These are phyloP conservation scores for Drosophila yakuba DNA, from an alignment of 1,140 invertebrate genomes.

Conservation along the genomic window DNA sequence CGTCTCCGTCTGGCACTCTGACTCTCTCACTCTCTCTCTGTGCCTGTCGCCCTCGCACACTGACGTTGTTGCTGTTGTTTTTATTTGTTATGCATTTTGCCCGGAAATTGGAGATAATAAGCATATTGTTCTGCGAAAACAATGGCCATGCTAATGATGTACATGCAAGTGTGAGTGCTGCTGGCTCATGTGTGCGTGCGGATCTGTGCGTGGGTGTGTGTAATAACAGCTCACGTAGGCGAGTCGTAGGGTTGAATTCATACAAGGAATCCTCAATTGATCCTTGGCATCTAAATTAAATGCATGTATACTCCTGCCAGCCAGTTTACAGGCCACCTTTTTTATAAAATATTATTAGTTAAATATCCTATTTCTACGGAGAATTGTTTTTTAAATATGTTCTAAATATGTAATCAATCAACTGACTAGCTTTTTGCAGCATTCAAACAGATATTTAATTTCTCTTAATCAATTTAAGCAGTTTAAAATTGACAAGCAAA, in stretches of 20 bases:
- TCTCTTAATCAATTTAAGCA: not conserved
- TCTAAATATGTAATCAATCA: too few species aligned
- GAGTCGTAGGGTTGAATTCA: conserved; percentile 13
- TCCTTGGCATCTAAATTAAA: conserved; percentile 12
- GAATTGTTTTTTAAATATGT: too few species aligned
- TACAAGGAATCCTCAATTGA: conserved; percentile 18
- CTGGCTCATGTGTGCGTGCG: not conserved
- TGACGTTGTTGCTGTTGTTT: conserved; percentile 60
- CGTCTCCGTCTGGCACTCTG: conserved; percentile 2
- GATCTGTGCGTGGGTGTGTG: conserved; percentile 1
- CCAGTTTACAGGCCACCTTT: not conserved
- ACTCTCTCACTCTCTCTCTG: too few species aligned
- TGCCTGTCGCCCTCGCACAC: too few species aligned
- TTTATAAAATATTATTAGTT: not conserved
- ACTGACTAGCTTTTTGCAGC: not conserved
- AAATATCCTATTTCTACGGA: not conserved
- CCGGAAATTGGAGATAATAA: conserved; percentile 81
- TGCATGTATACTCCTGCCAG: conserved; percentile 1
- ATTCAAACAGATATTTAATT: not conserved
- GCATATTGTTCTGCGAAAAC: conserved; percentile 81
- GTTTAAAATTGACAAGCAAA: not conserved
- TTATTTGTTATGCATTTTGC: conserved; percentile 82
- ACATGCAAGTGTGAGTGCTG: conserved; percentile 30
- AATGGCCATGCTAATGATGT: conserved; percentile 78
- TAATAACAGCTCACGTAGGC: conserved; percentile 57